phyloP scores from a whole-genome alignment of 2,797 vertebrate species.

The Acanthis flammea region DNA sequence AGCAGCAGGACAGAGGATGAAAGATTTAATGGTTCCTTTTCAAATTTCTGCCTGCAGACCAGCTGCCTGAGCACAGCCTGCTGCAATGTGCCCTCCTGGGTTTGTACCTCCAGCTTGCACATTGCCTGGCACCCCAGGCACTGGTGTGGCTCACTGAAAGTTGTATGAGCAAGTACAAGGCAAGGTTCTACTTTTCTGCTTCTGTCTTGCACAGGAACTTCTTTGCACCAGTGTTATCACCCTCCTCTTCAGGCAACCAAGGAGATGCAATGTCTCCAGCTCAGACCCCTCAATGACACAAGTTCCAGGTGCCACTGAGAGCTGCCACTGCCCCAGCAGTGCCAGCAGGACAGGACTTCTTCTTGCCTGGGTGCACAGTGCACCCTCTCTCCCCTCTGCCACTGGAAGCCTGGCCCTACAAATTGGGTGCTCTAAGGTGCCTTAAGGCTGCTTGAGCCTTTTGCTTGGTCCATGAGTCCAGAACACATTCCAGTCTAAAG shows the following conservation, averaged over 20 bases:
- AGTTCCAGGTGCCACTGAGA: background rate
- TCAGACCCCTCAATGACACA: fast-evolving
- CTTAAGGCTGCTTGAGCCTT: background rate
- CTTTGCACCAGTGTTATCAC: background rate
- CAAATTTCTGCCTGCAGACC: background rate
- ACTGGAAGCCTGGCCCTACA: background rate
- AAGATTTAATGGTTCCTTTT: slow-evolving; percentile 15
- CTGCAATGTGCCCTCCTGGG: background rate
- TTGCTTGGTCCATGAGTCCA: background rate
- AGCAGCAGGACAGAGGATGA: slow-evolving; percentile 21
- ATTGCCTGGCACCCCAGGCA: background rate
- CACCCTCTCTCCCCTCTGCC: background rate
- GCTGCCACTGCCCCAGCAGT: background rate
- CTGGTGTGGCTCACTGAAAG: background rate
- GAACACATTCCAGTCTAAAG: background rate
- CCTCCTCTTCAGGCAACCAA: background rate
- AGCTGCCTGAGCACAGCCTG: background rate
- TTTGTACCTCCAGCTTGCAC: background rate
- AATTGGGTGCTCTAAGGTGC: background rate
- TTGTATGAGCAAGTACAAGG: background rate
- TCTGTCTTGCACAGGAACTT: background rate
- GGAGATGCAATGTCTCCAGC: background rate
- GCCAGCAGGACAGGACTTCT: background rate
- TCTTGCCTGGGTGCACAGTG: background rate
- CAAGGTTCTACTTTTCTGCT: background rate